phyloP scores from a whole-genome alignment of 2,113 vertebrate genomes.

The Sturnus vulgaris region DNA sequence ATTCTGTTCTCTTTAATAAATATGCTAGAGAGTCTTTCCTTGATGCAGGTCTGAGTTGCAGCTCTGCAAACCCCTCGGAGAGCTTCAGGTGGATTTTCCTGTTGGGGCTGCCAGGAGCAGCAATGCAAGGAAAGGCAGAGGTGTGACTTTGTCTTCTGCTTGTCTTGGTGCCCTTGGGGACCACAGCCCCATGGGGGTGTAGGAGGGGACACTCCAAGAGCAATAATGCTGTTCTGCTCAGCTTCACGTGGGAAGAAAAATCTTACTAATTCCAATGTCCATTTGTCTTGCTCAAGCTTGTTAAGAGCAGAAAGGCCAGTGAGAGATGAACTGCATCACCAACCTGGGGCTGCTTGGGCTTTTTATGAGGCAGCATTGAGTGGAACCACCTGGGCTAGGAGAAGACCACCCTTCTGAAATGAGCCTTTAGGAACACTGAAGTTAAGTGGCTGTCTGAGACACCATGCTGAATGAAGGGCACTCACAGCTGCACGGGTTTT shows the following conservation, averaged over 20 bases:
- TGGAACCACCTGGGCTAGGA: constrained; percentile 7
- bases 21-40: neutral
- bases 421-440: neutral
- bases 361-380: constrained; percentile 6
- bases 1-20: neutral
- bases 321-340: neutral
- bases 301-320: neutral
- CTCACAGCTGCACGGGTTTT: neutral
- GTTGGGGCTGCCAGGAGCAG: neutral
- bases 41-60: neutral
- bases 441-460: constrained; percentile 6
- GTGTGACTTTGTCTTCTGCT: neutral
- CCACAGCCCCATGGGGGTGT: neutral
- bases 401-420: neutral
- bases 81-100: neutral
- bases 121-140: neutral
- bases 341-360: neutral
- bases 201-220: neutral
- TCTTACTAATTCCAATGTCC: neutral
- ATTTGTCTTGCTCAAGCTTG: neutral
- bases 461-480: neutral
- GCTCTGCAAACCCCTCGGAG: neutral
- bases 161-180: neutral
- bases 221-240: neutral
- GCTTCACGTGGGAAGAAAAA: neutral